phyloP scores from a whole-genome alignment of 2,797 vertebrate genomes.

The Cuculus canorus region DNA sequence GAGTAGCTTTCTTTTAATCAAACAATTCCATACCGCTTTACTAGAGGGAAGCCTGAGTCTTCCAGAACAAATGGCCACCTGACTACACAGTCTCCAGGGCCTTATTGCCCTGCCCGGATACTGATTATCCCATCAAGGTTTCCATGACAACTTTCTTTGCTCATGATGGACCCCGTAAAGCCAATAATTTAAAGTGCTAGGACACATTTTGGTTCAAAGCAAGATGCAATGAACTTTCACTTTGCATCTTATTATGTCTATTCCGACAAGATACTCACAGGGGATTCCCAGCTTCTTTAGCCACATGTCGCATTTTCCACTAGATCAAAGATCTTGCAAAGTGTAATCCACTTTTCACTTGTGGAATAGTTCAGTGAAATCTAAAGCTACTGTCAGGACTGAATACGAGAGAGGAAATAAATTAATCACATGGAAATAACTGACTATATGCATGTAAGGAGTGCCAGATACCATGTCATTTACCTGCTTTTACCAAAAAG shows the following conservation, averaged over 20 bases:
- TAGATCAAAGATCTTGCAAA: not conserved
- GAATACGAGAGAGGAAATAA: not conserved
- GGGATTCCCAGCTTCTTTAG: not conserved
- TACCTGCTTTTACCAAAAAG: not conserved
- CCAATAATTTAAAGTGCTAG: not conserved
- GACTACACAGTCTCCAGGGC: not conserved
- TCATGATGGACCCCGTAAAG: not conserved
- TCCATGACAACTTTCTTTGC: conserved; percentile 46
- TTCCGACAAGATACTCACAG: not conserved
- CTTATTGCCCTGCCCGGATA: not conserved
- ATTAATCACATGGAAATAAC: not conserved
- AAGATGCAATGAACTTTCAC: not conserved
- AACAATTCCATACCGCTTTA: not conserved
- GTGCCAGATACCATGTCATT: not conserved
- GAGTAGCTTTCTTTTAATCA: conserved; percentile 25
- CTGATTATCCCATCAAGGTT: conserved; percentile 25
- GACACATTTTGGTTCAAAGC: not conserved
- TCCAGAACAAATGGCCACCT: not conserved
- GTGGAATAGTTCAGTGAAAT: not conserved
- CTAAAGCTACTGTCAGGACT: not conserved
- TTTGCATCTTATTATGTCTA: not conserved
- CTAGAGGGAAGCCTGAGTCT: not conserved
- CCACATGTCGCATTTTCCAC: not conserved
- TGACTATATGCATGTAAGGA: not conserved
- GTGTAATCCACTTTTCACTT: not conserved